Evolutionary conservation across 2,888 invertebrate genomes (phyloP), one percentile per base, ranked within the genome.

Genomic region (Mesorhabditis spiculigera): DNA sequence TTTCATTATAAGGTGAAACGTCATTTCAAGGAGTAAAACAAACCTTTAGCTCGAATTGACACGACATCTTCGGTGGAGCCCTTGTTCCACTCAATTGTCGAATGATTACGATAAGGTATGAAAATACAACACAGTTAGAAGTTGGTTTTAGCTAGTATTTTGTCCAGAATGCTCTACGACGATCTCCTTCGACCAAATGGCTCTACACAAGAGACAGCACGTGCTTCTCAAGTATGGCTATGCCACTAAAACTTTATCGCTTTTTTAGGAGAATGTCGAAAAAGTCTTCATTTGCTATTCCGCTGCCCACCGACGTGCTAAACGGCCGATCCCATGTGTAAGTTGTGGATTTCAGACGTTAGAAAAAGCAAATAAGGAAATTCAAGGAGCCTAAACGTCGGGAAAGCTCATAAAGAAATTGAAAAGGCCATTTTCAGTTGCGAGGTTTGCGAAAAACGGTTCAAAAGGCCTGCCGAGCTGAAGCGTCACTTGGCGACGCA

Each of bases 381-480:
- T 28, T 28, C 28, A 28, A 28, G 28, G 28, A 28, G 28, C 28
- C 28, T 28, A 28, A 28, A 28, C 28, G 28, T 28, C 28, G 28
- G 28, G 28, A 28, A 28, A 28, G 28, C 28, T 28, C 28, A 28
- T 28, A 28, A 28, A 28, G 63, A 16, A 68, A 45, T 5, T 3
- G 45, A 10, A 43, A 69, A 61, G 44, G 44, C 44, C 13, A 71
- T 72, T 10, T 70, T 68, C 43, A 41, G 43, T 5, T 80, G 80
- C 65, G 62, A 41, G 5, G 44, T 68, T 4, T 81, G 81, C 68
- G 61, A 62, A 4, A 81, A 81, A 66, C 63, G 67, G 4, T 80
- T 81, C 69, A 68, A 69, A 10, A 70, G 78, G 42, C 77, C 78
- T 8, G 45, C 73, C 4, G 79, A 79, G 42, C 68, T 79, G 44